Evolutionary conservation across 2,113 vertebrate species (phyloP), one percentile per base, ranked within the genome.

Genomic region (Rhadina sibilatrix): DNA sequence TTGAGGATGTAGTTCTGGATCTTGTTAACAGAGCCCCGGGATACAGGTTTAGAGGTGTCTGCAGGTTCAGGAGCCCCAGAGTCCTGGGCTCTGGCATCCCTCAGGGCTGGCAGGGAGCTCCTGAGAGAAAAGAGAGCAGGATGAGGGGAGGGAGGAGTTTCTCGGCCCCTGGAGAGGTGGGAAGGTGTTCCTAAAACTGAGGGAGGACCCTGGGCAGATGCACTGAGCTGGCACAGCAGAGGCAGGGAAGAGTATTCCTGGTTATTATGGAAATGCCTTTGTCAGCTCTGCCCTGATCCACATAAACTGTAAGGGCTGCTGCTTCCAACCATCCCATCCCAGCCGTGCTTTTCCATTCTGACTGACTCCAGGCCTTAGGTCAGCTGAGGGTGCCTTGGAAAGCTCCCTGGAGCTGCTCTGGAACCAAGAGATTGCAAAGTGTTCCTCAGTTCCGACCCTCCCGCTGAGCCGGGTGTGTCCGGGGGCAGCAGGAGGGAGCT

Each of bases 91-190:
- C 24, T 37, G 35, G 35, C 59, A 12, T 27, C 28, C 10, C 59
- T 27, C 59, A 18, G 35, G 59, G 35, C 31, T 65, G 28, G 44
- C 30, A 27, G 28, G 12, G 6, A 56, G 10, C 64, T 65, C 12
- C 19, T 11, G 59, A 13, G 19, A 42, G 53, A 24, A 10, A 35
- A 42, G 21, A 37, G 27, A 52, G 4, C 2, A 30, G 11, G 9
- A 11, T 1, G 7, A 22, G 8, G 17, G 13, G 10, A 24, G 6
- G 3, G 4, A 21, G 33, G 18, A 10, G 22, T 30, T 47, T 14
- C 16, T 28, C 7, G 40, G 10, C 52, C 28, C 35, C 11, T 63
- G 65, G 20, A 64, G 49, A 59, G 57, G 23, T 44, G 49, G 38
- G 52, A 18, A n/a, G 70, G 22, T 42, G 61, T 65, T 64, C n/a